phyloP scores from a whole-genome alignment of 2,797 vertebrate genomes.

The Anomalospiza imberbis region DNA sequence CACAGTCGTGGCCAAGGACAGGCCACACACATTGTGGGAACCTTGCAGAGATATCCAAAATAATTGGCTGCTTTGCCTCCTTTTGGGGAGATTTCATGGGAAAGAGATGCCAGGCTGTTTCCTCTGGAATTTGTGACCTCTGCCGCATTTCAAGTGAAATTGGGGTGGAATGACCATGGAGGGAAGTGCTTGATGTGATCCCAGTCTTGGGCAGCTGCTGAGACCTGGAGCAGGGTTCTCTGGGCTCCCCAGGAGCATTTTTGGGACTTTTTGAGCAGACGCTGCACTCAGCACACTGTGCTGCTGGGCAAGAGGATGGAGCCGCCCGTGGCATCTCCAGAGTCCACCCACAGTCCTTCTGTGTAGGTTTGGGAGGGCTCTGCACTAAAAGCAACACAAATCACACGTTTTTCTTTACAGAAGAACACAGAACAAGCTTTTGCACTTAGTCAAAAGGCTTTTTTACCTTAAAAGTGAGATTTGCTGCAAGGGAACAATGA shows the following conservation, averaged over 20 bases:
- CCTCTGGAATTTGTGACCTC: not conserved
- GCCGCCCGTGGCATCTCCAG: fast-evolving
- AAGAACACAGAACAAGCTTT: not conserved
- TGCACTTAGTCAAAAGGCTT: slow-evolving; percentile 43
- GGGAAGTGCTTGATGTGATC: not conserved
- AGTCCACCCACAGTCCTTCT: not conserved
- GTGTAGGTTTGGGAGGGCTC: not conserved
- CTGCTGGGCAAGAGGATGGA: fast-evolving
- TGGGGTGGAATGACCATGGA: fast-evolving
- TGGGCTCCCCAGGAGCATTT: fast-evolving
- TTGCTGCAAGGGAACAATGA: slow-evolving; percentile 25
- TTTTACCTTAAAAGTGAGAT: slow-evolving; percentile 7
- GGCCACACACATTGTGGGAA: not conserved
- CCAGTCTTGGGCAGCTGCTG: not conserved
- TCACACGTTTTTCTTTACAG: not conserved
- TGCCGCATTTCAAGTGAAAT: fast-evolving
- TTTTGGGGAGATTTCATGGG: not conserved
- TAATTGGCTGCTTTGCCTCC: not conserved
- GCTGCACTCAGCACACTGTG: fast-evolving
- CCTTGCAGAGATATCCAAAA: not conserved
- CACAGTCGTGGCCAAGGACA: not conserved
- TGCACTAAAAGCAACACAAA: not conserved
- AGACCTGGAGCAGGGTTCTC: no score
- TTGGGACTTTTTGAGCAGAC: not conserved
- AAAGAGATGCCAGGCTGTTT: not conserved